Conservation (phyloP, 2,113 vertebrate species). For the Misgurnus mizolepis region DNA sequence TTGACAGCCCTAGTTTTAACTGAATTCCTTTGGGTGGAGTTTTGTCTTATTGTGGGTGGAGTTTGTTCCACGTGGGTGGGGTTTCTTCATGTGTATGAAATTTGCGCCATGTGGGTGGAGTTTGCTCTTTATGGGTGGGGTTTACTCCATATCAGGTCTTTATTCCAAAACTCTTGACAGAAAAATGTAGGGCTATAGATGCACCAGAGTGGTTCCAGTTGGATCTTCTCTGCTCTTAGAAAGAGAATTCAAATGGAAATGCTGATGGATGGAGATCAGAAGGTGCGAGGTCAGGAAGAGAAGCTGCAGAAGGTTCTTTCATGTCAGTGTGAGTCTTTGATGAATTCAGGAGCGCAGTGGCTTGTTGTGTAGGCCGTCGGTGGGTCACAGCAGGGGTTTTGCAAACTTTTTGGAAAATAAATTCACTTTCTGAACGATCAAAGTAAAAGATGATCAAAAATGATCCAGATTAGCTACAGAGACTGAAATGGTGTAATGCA, state of each 20-base stretch:
- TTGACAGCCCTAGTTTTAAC: too few species aligned
- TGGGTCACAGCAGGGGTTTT: not conserved
- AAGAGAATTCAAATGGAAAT: not conserved
- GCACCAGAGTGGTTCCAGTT: too few species aligned
- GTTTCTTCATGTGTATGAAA: too few species aligned
- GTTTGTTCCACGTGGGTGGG: too few species aligned
- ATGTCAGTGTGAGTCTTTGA: not conserved
- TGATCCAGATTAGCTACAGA: not conserved
- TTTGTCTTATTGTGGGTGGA: too few species aligned
- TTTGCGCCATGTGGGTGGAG: too few species aligned
- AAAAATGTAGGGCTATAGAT: too few species aligned
- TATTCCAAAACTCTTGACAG: too few species aligned
- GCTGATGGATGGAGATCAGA: not conserved
- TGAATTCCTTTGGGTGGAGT: too few species aligned
- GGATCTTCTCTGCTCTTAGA: too few species aligned
- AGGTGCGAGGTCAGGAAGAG: not conserved
- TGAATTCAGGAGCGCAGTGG: not conserved
- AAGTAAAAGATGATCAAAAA: not conserved
- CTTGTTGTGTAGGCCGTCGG: not conserved
- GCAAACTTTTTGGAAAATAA: not conserved
- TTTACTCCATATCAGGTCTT: too few species aligned
- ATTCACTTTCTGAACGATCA: not conserved
- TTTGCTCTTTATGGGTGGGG: too few species aligned
- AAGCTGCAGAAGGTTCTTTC: not conserved
- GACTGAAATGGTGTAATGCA: not conserved